Conservation (phyloP, 1,140 invertebrate species). For the Limonius californicus region DNA sequence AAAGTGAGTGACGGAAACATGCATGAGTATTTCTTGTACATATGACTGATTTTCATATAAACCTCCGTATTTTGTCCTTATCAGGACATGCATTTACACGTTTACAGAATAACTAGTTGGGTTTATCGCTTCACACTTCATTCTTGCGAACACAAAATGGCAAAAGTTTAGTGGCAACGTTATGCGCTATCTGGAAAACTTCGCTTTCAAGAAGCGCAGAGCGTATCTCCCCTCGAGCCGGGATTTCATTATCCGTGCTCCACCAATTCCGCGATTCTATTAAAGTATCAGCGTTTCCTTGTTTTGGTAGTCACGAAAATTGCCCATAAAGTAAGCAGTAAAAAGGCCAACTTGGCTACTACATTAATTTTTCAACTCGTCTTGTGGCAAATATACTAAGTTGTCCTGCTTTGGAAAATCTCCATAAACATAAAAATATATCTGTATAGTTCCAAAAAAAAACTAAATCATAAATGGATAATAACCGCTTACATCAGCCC, state of each 20-base stretch:
- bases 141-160: constrained; percentile 32
- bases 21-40: not conserved
- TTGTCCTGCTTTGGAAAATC: too few relatives aligned
- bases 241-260: constrained; percentile 18
- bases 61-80: not conserved
- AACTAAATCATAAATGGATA: too few relatives aligned
- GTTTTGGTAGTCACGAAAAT: constrained; percentile 12
- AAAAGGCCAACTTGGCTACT: not conserved
- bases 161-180: constrained; percentile 29
- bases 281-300: constrained; percentile 19
- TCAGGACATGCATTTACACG: constrained; percentile 3
- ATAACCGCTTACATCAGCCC: too few relatives aligned
- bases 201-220: constrained; percentile 15
- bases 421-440: too few relatives aligned
- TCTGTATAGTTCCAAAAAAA: too few relatives aligned
- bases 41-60: not conserved
- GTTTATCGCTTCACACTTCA: constrained; percentile 33
- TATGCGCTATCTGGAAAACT: constrained; percentile 23
- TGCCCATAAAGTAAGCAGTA: constrained; percentile 1
- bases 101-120: constrained; percentile 28
- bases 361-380: not conserved
- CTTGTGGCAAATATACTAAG: too few relatives aligned
- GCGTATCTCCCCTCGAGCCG: constrained; percentile 14
- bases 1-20: too few relatives aligned
- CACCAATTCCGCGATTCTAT: constrained; percentile 13